Base-by-base conservation (phyloP, 2,888 invertebrate genomes). In the Perdita meconis region DNA sequence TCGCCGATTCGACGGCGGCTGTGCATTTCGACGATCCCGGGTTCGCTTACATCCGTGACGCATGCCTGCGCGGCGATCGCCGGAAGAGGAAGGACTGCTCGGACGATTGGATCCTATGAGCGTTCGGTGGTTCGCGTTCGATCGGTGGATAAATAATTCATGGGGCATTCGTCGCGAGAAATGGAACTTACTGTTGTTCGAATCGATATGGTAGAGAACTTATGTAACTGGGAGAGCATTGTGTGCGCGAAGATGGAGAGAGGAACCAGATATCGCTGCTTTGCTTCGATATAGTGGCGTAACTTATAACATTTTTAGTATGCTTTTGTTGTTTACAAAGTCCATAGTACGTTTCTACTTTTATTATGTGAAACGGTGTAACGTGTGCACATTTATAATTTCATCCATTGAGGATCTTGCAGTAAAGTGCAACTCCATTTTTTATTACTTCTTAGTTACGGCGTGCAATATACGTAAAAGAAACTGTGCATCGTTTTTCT, bases 31-130 rank as follows among this genome's bases (percentile, higher is more conserved):
- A 79, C 24, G 67, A 40, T 40, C 60, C 59, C 61, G 71, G 72
- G 56, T 83, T 82, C 47, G 61, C 77, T 84, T 84, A 84, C 84
- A 80, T 72, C 67, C 82, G 51, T 70, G 78, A 69, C 78, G 84
- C 83, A 78, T 78, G 72, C 74, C 79, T 70, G 71, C 50, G 30
- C 44, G 47, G 68, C 56, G 47, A 69, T 50, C 51, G 64, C 34
- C 42, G 36, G 19, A 8, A 44, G 44, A 47, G 47, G 47, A 47
- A 47, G 19, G 47, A 47, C 22, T 19, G 47, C n/a, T 19, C 16
- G 47, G 47, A 50, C 57, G 42, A 59, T 19, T 30, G 51, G 26
- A 42, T 60, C 12, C 42, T 26, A n/a, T n/a, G 26, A 26, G 19
- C 24, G 57, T 56, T 36, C 22, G 22, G 22, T 16, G 26, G 24